Evolutionary conservation across 2,888 invertebrate species (phyloP).

Genomic region (Dicyrtoma fusca): DNA sequence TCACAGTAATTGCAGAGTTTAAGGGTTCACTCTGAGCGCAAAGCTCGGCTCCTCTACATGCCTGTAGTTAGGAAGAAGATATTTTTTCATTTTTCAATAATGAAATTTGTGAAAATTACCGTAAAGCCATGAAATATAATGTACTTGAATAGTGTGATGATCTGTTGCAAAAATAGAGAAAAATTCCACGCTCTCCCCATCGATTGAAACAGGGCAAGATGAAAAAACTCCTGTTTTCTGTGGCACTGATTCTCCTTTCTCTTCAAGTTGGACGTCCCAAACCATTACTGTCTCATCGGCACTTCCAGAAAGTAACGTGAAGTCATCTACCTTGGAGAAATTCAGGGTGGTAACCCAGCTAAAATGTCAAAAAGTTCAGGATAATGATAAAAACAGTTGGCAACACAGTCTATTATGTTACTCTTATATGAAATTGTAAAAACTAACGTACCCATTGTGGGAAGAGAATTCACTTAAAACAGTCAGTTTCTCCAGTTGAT

Average conservation of each 20-base stretch:
- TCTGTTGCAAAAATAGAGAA: slow-evolving; percentile 49
- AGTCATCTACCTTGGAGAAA: slow-evolving; percentile 49
- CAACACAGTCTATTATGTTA: too few species aligned
- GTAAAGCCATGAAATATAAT: slow-evolving; percentile 7
- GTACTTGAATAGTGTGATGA: slow-evolving; percentile 48
- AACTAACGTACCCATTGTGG: slow-evolving; percentile 53
- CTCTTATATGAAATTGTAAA: too few species aligned
- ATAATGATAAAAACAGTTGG: background rate
- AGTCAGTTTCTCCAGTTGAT: slow-evolving; percentile 38
- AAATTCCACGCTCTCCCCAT: slow-evolving; percentile 32
- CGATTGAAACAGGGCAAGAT: slow-evolving; percentile 38
- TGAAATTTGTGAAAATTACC: background rate
- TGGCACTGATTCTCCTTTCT: slow-evolving; percentile 46
- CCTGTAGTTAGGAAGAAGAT: slow-evolving; percentile 28
- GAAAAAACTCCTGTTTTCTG: slow-evolving; percentile 43
- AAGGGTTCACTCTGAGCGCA: slow-evolving; percentile 40
- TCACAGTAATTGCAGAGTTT: slow-evolving; percentile 37
- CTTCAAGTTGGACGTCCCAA: slow-evolving; percentile 53
- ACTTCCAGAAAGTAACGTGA: slow-evolving; percentile 50
- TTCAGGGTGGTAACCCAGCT: slow-evolving; percentile 39
- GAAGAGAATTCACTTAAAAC: slow-evolving; percentile 49
- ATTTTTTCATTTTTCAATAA: background rate
- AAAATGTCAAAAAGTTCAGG: background rate
- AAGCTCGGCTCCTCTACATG: slow-evolving; percentile 45
- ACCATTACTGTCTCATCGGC: slow-evolving; percentile 54